Percentiles rank a stretch among this genome's conserved stretches.
Conservation (phyloP, 2,797 vertebrate species). For the Pangasius djambal region DNA sequence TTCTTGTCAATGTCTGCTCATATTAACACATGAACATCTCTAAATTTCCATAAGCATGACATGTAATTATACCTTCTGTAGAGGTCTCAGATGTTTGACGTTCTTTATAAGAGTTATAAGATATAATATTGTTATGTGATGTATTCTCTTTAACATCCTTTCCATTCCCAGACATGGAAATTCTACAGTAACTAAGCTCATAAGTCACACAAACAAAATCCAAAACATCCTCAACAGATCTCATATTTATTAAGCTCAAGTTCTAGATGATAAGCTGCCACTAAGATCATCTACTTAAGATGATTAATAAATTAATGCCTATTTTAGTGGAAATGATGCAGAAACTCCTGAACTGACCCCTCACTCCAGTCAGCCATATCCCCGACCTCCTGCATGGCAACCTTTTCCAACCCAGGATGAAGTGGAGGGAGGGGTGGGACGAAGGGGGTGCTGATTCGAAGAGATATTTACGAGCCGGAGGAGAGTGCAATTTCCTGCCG, state of each 20-base stretch:
- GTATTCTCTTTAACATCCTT: slow-evolving; percentile 1
- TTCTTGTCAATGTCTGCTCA: background rate
- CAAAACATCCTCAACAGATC: background rate
- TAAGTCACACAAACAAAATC: background rate
- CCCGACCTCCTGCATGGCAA: slow-evolving; percentile 49
- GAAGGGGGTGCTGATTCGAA: slow-evolving; percentile 75
- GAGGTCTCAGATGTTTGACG: background rate
- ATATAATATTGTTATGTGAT: background rate
- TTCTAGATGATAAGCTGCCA: background rate
- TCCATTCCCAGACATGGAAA: background rate
- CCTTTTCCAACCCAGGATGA: slow-evolving; percentile 59
- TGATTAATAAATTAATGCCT: slow-evolving; percentile 17
- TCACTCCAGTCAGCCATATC: slow-evolving; percentile 34
- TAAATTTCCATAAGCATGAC: background rate
- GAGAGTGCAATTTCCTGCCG: slow-evolving; percentile 83
- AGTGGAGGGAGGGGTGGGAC: slow-evolving; percentile 58
- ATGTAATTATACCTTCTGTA: background rate
- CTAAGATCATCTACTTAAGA: background rate
- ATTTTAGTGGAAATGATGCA: slow-evolving; percentile 30
- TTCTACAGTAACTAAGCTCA: background rate
- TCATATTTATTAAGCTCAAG: background rate
- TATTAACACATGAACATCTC: background rate
- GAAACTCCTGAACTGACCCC: slow-evolving; percentile 35
- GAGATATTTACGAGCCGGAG: slow-evolving; percentile 82
- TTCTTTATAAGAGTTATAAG: background rate